These are phyloP conservation scores for Cromileptes altivelis DNA, from an alignment of 2,113 vertebrate species.

Conservation along the genomic window DNA sequence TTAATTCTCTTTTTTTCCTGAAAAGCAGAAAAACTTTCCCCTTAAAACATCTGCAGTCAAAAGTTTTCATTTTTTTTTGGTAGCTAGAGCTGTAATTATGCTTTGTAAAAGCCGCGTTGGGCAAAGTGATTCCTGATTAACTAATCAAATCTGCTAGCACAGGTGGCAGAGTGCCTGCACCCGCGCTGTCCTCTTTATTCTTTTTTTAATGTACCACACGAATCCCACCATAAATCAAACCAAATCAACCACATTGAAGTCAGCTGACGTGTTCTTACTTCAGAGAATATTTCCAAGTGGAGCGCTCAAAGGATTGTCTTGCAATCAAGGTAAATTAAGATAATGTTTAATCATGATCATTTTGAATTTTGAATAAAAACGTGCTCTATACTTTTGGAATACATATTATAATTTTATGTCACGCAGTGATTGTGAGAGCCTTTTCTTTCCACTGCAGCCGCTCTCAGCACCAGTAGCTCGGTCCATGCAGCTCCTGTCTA, in stretches of 20 bases:
- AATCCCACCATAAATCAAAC: slow-evolving; percentile 55
- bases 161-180: slow-evolving; percentile 74
- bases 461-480: slow-evolving; percentile 46
- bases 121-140: slow-evolving; percentile 77
- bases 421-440: slow-evolving; percentile 13
- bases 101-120: slow-evolving; percentile 60
- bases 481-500: slow-evolving; percentile 56
- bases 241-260: slow-evolving; percentile 44
- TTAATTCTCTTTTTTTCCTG: slow-evolving; percentile 21
- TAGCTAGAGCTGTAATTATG: slow-evolving; percentile 62
- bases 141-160: slow-evolving; percentile 74
- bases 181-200: slow-evolving; percentile 37
- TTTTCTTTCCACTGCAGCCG: slow-evolving; percentile 20
- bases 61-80: slow-evolving; percentile 21
- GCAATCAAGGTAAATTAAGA: slow-evolving; percentile 69
- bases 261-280: slow-evolving; percentile 2
- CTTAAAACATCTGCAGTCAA: slow-evolving; percentile 65
- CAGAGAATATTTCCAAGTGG: slow-evolving; percentile 6
- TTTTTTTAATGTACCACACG: slow-evolving; percentile 23
- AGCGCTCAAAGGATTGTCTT: slow-evolving; percentile 5
- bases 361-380: slow-evolving; percentile 39
- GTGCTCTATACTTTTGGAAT: slow-evolving; percentile 10
- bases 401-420: slow-evolving; percentile 41
- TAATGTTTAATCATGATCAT: slow-evolving; percentile 68
- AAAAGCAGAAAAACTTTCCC: slow-evolving; percentile 31